These are phyloP conservation scores for Coreius guichenoti DNA, from an alignment of 2,797 vertebrate species.

Conservation along the genomic window DNA sequence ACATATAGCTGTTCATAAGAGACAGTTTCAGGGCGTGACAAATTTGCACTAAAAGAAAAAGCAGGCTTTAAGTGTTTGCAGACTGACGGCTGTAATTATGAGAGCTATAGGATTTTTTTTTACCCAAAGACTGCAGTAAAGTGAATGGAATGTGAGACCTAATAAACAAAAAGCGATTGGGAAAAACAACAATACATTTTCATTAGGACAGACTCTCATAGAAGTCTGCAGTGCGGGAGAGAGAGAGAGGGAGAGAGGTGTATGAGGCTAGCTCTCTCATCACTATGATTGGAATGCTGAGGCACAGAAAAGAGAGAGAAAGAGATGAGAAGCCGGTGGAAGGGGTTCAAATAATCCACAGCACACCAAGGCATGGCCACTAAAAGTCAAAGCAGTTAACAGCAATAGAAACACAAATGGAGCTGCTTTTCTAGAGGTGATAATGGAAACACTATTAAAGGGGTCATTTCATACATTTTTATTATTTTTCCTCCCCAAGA, in stretches of 20 bases:
- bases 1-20: slow-evolving; percentile 9
- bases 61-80: slow-evolving; percentile 23
- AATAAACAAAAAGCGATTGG: slow-evolving; percentile 18
- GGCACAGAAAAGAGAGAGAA: slow-evolving; percentile 55
- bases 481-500: neutral
- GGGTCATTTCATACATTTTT: neutral
- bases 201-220: slow-evolving; percentile 35
- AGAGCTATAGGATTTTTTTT: slow-evolving; percentile 18
- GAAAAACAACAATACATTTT: slow-evolving; percentile 42
- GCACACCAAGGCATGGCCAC: slow-evolving; percentile 30
- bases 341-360: slow-evolving; percentile 28
- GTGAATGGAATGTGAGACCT: neutral
- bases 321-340: slow-evolving; percentile 49
- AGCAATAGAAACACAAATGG: neutral
- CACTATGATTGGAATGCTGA: slow-evolving; percentile 53
- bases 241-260: slow-evolving; percentile 32
- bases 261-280: slow-evolving; percentile 29
- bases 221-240: slow-evolving; percentile 64
- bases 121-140: slow-evolving; percentile 23
- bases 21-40: slow-evolving; percentile 12
- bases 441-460: neutral
- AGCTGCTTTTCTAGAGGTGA: neutral
- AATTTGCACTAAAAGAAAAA: slow-evolving; percentile 10
- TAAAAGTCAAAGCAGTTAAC: slow-evolving; percentile 32
- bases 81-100: slow-evolving; percentile 23